Evolutionary conservation across 1,140 invertebrate species (phyloP).

Genomic region (Neodiprion virginianus): DNA sequence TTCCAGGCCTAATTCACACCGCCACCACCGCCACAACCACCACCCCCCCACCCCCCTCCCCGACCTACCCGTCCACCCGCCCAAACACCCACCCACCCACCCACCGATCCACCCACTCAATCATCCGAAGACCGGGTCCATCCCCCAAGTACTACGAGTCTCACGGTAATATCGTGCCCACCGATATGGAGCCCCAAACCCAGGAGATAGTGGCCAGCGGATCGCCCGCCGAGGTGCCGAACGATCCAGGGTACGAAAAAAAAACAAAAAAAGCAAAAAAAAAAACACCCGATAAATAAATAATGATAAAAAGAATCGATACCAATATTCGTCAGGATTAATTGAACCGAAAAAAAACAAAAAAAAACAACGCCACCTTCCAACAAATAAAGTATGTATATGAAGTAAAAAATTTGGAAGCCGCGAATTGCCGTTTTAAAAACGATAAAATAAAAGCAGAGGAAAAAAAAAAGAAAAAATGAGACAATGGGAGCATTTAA

Average conservation of each 20-base stretch:
- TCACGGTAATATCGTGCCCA: slow-evolving; percentile 12
- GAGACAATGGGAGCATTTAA: too few species aligned
- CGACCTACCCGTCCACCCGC: slow-evolving; percentile 25
- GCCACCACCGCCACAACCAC: too few species aligned
- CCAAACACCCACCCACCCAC: background rate
- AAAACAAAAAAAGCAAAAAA: background rate
- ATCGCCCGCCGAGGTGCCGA: slow-evolving; percentile 84
- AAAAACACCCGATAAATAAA: background rate
- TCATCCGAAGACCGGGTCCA: slow-evolving; percentile 16
- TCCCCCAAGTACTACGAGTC: slow-evolving; percentile 23
- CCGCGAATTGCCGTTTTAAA: background rate
- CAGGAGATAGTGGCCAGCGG: slow-evolving; percentile 76
- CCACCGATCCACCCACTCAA: slow-evolving; percentile 24
- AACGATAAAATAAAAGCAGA: background rate
- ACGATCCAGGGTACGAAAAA: slow-evolving; percentile 84
- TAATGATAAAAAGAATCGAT: background rate
- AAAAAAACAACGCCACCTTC: background rate
- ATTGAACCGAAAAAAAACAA: background rate
- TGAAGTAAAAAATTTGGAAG: background rate
- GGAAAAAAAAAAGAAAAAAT: background rate
- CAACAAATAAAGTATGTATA: background rate
- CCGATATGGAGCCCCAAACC: slow-evolving; percentile 73
- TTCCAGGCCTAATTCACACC: too few species aligned
- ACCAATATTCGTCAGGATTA: background rate
- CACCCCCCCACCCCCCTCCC: slow-evolving; percentile 33